These are phyloP conservation scores for Sinhomidia bicolor DNA, from an alignment of 2,888 invertebrate species.

Conservation along the genomic window DNA sequence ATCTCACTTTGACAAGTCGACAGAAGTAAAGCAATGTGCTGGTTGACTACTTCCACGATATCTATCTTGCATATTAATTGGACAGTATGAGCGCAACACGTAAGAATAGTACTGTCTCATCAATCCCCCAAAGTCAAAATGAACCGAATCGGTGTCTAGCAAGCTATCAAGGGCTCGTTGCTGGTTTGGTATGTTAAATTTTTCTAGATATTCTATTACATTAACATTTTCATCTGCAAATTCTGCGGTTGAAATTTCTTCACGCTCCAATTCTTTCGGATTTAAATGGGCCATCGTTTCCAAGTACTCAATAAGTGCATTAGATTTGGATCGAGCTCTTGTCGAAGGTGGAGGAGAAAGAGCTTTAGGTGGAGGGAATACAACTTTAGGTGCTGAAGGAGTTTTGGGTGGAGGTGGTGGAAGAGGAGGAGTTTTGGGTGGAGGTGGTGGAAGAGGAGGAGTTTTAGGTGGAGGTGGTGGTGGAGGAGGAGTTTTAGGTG, in stretches of 20 bases:
- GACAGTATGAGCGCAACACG: constrained; percentile 64
- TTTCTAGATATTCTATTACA: constrained; percentile 54
- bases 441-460: constrained; percentile 4
- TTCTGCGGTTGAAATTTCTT: constrained; percentile 30
- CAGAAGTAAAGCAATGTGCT: constrained; percentile 64
- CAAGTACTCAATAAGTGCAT: constrained; percentile 17
- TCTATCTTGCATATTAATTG: constrained; percentile 76
- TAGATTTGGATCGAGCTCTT: neutral
- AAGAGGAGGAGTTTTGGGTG: neutral
- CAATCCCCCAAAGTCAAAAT: constrained; percentile 75
- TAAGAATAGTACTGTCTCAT: constrained; percentile 76
- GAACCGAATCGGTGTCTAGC: constrained; percentile 64
- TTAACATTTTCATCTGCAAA: constrained; percentile 26
- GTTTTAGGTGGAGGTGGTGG: neutral
- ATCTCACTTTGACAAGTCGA: constrained; percentile 71
- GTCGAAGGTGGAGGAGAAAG: too few relatives aligned
- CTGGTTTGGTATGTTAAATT: constrained; percentile 73
- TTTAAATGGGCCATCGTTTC: neutral
- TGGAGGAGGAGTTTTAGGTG: neutral
- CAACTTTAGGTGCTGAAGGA: too few relatives aligned
- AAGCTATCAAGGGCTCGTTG: constrained; percentile 36
- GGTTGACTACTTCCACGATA: constrained; percentile 64
- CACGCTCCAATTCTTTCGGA: neutral
- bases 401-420: too few relatives aligned
- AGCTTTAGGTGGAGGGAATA: too few relatives aligned